phyloP scores from a whole-genome alignment of 2,113 vertebrate species.

The Ciconia boyciana region DNA sequence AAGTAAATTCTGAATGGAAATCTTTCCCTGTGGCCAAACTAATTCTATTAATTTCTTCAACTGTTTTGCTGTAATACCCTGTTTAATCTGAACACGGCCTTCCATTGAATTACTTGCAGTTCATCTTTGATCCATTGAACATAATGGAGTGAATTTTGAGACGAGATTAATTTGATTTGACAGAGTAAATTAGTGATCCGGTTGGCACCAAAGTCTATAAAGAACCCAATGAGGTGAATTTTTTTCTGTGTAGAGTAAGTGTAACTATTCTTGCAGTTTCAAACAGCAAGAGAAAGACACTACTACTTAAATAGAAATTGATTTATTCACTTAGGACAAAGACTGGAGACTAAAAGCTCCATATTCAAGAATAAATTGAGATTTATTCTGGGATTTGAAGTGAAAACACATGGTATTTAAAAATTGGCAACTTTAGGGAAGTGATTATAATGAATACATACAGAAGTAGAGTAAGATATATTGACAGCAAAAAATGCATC shows the following conservation, averaged over 20 bases:
- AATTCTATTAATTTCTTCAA: background rate
- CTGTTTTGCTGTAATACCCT: background rate
- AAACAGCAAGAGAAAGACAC: background rate
- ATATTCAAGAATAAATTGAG: slow-evolving; percentile 49
- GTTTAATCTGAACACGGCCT: background rate
- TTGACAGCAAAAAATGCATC: background rate
- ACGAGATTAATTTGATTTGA: slow-evolving; percentile 30
- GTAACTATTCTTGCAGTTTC: background rate
- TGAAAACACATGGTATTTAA: slow-evolving; percentile 59
- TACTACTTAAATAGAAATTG: slow-evolving; percentile 53
- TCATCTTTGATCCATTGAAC: background rate
- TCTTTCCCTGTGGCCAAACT: background rate
- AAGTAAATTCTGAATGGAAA: background rate
- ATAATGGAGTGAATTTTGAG: background rate
- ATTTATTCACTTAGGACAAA: slow-evolving; percentile 57
- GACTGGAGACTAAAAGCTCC: slow-evolving; percentile 28
- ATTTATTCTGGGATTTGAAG: slow-evolving; percentile 53
- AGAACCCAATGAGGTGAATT: background rate
- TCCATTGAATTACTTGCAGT: background rate
- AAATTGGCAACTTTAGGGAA: slow-evolving; percentile 20
- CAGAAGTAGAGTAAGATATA: background rate
- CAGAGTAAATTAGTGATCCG: slow-evolving; percentile 1
- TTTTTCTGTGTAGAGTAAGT: background rate
- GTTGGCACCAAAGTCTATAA: background rate
- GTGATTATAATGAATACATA: background rate